Evolutionary conservation across 2,888 invertebrate genomes (phyloP).

Genomic region (Galeopsomyia nigrocyanea): DNA sequence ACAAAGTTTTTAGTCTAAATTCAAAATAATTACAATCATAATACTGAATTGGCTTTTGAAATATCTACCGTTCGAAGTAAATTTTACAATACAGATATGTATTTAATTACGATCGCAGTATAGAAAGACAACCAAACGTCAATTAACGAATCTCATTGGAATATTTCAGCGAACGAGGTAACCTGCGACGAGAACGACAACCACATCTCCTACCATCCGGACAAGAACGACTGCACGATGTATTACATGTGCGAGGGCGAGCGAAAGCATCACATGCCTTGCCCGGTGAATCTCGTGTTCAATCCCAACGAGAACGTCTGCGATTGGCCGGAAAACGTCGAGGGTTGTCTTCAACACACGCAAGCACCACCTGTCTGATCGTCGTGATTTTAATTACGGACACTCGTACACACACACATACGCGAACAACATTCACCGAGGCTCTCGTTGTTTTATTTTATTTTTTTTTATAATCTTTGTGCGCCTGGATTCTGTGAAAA

Average conservation of each 20-base stretch:
- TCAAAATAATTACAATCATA: background rate
- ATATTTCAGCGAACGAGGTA: conserved; percentile 83
- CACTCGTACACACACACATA: background rate
- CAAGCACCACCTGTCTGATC: conserved; percentile 73
- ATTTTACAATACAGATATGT: too few relatives aligned
- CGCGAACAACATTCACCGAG: too few relatives aligned
- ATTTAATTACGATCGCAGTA: too few relatives aligned
- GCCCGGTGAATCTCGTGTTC: conserved; percentile 92
- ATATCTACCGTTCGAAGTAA: too few relatives aligned
- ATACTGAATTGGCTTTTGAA: conserved; percentile 20
- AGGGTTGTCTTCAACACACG: conserved; percentile 83
- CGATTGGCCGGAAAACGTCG: conserved; percentile 96
- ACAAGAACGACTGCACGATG: conserved; percentile 92
- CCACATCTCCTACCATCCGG: conserved; percentile 94
- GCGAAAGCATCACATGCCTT: conserved; percentile 96
- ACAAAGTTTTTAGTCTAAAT: too few relatives aligned
- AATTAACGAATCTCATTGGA: too few relatives aligned
- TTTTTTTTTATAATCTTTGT: too few relatives aligned
- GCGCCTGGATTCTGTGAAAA: too few relatives aligned
- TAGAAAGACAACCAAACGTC: too few relatives aligned
- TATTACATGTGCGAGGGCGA: conserved; percentile 98
- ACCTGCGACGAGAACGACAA: conserved; percentile 93
- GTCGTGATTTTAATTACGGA: background rate
- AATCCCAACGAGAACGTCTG: conserved; percentile 94
- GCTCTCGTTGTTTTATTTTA: too few relatives aligned